Evolutionary conservation across 2,797 vertebrate genomes (phyloP).

Genomic region (Acanthornis magna): DNA sequence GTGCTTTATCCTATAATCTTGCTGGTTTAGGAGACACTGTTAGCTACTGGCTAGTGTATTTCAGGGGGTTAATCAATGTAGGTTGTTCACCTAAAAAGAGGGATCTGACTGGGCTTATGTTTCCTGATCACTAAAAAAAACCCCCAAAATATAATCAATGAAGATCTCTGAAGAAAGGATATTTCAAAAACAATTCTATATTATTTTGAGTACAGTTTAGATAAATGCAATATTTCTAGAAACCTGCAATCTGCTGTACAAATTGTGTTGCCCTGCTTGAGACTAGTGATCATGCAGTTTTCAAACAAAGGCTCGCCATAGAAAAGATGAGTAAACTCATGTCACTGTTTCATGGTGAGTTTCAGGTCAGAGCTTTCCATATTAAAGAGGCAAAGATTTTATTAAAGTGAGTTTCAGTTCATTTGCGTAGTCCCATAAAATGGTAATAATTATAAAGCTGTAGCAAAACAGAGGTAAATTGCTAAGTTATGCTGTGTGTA

Average conservation of each 20-base stretch:
- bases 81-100: not conserved
- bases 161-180: not conserved
- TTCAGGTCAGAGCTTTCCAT: not conserved
- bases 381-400: not conserved
- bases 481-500: not conserved
- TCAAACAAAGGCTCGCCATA: not conserved
- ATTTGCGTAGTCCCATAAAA: not conserved
- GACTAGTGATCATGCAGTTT: not conserved
- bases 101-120: not conserved
- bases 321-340: not conserved
- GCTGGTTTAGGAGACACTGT: not conserved
- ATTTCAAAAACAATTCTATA: not conserved
- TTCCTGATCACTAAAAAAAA: not conserved
- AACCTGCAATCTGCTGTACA: not conserved
- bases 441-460: not conserved
- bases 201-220: not conserved
- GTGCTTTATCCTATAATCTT: not conserved
- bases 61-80: not conserved
- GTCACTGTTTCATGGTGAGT: not conserved
- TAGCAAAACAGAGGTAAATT: not conserved
- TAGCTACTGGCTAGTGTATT: not conserved
- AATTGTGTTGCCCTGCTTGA: not conserved
- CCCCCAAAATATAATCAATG: rapidly evolving
- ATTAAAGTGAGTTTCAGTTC: not conserved
- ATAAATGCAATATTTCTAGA: not conserved